Percentiles rank a stretch among this genome's conserved stretches.
These are phyloP conservation scores for Oeneis ivallda DNA, from an alignment of 2,888 invertebrate genomes.

Conservation along the genomic window DNA sequence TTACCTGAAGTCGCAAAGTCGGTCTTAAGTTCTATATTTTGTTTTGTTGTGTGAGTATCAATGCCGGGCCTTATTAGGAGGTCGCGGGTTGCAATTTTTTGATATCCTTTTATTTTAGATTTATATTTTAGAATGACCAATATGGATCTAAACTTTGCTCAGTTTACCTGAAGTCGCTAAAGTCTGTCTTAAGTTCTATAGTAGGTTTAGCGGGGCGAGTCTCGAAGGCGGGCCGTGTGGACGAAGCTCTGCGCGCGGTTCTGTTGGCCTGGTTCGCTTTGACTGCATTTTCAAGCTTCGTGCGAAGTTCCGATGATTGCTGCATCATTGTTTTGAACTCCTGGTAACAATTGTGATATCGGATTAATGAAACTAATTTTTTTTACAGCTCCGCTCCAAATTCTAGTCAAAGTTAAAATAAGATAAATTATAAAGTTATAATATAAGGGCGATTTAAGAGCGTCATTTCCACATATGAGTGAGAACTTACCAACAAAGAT, in stretches of 20 bases:
- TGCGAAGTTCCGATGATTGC: conserved; percentile 89
- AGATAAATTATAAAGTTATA: background rate
- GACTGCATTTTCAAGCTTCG: conserved; percentile 92
- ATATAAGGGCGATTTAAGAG: too few relatives aligned
- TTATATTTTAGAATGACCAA: background rate
- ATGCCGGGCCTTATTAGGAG: too few relatives aligned
- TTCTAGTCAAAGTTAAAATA: background rate
- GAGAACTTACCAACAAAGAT: too few relatives aligned
- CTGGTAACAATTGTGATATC: conserved; percentile 58
- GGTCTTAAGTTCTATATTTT: conserved; percentile 95
- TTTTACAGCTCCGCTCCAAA: background rate
- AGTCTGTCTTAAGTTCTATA: conserved; percentile 96
- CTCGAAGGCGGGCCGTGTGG: conserved; percentile 57
- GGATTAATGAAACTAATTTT: background rate
- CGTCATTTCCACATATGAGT: too few relatives aligned
- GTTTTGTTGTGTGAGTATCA: conserved; percentile 72
- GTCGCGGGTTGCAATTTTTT: too few relatives aligned
- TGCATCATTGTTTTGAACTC: conserved; percentile 96
- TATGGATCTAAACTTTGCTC: background rate
- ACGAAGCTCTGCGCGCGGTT: conserved; percentile 45
- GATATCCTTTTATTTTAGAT: too few relatives aligned
- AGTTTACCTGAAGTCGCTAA: conserved; percentile 92
- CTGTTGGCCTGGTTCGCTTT: conserved; percentile 84
- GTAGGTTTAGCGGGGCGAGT: conserved; percentile 83
- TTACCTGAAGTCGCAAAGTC: conserved; percentile 95